Evolutionary conservation across 1,140 invertebrate genomes (phyloP).

Genomic region (Gonioctena quinquepunctata): DNA sequence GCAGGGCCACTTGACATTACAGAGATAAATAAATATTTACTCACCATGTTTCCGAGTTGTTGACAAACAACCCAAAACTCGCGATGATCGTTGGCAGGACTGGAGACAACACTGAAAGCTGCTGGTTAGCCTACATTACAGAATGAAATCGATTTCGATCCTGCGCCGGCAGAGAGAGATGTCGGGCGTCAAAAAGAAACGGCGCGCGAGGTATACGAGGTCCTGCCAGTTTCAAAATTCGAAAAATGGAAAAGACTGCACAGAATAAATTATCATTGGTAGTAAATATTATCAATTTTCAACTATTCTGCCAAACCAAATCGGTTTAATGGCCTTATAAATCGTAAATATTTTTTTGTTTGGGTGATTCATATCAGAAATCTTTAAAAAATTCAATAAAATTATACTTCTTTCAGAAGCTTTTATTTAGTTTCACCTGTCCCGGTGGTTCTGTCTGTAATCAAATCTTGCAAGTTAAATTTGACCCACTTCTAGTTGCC

Average conservation of each 20-base stretch:
- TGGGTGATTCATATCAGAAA: too few species aligned
- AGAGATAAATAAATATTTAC: not conserved
- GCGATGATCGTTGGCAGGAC: conserved; percentile 3
- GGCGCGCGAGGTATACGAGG: not conserved
- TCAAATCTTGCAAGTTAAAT: too few species aligned
- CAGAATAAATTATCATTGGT: too few species aligned
- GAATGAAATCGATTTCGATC: not conserved
- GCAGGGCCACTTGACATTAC: not conserved
- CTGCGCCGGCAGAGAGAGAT: not conserved
- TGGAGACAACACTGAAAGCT: not conserved
- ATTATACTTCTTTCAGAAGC: too few species aligned
- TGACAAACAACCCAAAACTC: not conserved
- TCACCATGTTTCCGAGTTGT: not conserved
- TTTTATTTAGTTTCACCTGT: too few species aligned
- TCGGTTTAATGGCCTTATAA: not conserved
- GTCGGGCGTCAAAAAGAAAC: not conserved
- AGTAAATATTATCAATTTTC: too few species aligned
- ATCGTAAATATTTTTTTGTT: not conserved
- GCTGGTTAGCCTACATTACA: not conserved
- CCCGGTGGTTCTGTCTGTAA: too few species aligned
- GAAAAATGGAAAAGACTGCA: not conserved
- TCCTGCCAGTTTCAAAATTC: not conserved
- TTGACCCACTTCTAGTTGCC: too few species aligned
- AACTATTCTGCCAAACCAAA: not conserved
- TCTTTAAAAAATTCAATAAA: too few species aligned